Conservation (phyloP, 2,797 vertebrate genomes). For the Oreochromis mossambicus region DNA sequence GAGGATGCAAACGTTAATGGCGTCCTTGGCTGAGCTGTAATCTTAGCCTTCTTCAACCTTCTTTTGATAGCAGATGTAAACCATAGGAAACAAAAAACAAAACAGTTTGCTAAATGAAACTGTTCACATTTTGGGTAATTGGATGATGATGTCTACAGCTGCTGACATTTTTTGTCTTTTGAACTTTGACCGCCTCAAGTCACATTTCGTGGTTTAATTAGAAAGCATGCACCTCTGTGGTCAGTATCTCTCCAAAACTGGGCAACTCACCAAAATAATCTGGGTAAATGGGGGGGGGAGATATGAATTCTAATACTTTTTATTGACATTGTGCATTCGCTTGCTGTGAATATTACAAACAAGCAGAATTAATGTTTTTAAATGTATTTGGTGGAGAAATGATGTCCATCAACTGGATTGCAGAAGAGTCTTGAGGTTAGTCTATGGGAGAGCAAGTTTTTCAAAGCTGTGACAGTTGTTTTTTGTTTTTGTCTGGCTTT, state of each 20-base stretch:
- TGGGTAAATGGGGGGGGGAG: too few relatives aligned
- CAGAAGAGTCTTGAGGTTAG: neutral
- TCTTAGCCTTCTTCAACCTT: neutral
- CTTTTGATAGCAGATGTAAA: neutral
- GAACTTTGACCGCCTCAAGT: neutral
- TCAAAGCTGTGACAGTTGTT: slow-evolving; percentile 8
- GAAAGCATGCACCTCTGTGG: neutral
- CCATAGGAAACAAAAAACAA: neutral
- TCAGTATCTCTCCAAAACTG: neutral
- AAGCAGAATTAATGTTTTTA: slow-evolving; percentile 6
- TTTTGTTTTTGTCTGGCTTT: fast-evolving
- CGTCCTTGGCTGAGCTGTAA: neutral
- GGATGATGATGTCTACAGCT: neutral
- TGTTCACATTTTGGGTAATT: neutral
- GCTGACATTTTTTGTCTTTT: neutral
- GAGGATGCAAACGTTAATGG: neutral
- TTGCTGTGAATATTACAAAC: slow-evolving; percentile 15
- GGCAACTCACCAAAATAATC: neutral
- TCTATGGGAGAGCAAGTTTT: slow-evolving; percentile 26
- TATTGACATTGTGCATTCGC: neutral
- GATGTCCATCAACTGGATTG: neutral
- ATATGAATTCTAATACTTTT: neutral
- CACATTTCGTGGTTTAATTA: neutral
- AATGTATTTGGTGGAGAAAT: neutral
- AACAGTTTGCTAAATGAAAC: neutral